Percentiles rank a stretch among this genome's conserved stretches.
phyloP scores from a whole-genome alignment of 2,797 vertebrate species.

The Discoglossus pictus region DNA sequence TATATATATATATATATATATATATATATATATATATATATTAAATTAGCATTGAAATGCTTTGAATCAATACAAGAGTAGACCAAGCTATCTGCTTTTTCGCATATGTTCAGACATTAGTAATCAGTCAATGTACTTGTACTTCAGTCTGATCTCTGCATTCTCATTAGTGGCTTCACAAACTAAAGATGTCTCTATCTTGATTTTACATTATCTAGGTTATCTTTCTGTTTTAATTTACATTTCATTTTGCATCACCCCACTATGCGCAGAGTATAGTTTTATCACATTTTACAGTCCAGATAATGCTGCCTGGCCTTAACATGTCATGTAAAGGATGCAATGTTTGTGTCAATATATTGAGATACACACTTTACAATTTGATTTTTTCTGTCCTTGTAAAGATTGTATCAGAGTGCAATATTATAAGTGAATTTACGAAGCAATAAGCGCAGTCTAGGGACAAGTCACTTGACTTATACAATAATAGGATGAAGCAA shows the following conservation, averaged over 20 bases:
- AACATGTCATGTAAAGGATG: slow-evolving; percentile 7
- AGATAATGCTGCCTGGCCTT: not conserved
- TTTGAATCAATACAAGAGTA: too few species aligned
- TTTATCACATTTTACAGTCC: slow-evolving; percentile 15
- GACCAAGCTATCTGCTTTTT: too few species aligned
- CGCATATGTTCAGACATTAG: too few species aligned
- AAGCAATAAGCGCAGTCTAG: slow-evolving; percentile 24
- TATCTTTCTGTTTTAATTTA: not conserved
- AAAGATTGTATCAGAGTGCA: not conserved
- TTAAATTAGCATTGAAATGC: too few species aligned
- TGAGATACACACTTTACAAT: not conserved
- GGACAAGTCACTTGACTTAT: slow-evolving; percentile 5
- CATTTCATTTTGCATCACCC: slow-evolving; percentile 12
- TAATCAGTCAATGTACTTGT: slow-evolving; percentile 7
- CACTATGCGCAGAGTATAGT: not conserved
- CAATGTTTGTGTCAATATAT: slow-evolving; percentile 7
- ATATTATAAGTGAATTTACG: slow-evolving; percentile 22
- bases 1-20: too few species aligned
- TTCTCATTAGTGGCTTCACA: slow-evolving; percentile 6
- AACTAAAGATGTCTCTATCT: slow-evolving; percentile 1
- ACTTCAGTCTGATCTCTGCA: slow-evolving; percentile 2
- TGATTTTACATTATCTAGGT: slow-evolving; percentile 1
- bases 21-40: too few species aligned
- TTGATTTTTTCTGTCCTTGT: not conserved
- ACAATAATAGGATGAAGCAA: slow-evolving; percentile 12